Evolutionary conservation across 2,888 invertebrate species (phyloP).

Genomic region (Thelaira solivaga): DNA sequence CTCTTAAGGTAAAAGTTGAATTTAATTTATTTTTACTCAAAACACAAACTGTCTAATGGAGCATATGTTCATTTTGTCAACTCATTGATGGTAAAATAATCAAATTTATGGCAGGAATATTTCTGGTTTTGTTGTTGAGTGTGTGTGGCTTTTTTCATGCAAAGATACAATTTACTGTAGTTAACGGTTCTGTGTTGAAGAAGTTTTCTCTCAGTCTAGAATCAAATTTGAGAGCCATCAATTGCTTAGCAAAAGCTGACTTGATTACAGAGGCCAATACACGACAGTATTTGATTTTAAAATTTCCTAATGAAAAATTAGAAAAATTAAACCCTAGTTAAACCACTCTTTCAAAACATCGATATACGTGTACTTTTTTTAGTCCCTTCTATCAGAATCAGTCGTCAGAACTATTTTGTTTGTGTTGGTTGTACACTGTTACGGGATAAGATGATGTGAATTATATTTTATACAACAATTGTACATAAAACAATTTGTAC

Average conservation of each 20-base stretch:
- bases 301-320: too few species aligned
- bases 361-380: too few species aligned
- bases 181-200: constrained; percentile 35
- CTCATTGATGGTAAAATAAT: constrained; percentile 47
- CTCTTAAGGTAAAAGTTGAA: neutral
- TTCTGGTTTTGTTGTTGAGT: neutral
- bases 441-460: too few species aligned
- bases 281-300: too few species aligned
- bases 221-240: constrained; percentile 31
- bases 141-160: neutral
- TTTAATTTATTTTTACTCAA: neutral
- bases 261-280: too few species aligned
- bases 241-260: neutral
- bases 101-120: constrained; percentile 52
- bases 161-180: neutral
- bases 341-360: too few species aligned
- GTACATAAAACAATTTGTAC: too few species aligned
- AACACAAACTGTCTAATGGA: constrained; percentile 1
- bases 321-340: too few species aligned
- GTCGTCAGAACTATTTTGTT: too few species aligned
- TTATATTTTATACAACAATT: too few species aligned
- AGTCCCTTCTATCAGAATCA: too few species aligned
- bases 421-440: too few species aligned
- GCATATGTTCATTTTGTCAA: constrained; percentile 16
- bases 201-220: neutral